These are phyloP conservation scores for Agrochola lota DNA, from an alignment of 2,888 invertebrate species.

Conservation along the genomic window DNA sequence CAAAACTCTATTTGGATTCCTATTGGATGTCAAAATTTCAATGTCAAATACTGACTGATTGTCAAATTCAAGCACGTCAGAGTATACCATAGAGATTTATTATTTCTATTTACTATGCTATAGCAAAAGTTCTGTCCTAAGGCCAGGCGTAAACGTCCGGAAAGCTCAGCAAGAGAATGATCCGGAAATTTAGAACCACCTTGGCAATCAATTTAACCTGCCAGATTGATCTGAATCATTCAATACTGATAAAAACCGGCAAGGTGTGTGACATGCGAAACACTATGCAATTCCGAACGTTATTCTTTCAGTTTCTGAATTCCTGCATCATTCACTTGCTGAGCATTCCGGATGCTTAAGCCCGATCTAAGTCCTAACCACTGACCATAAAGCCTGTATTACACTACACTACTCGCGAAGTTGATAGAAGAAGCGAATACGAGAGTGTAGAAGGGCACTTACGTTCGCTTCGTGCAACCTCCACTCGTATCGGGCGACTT, in stretches of 20 bases:
- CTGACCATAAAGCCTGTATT: no score
- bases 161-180: background rate
- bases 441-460: no score
- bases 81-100: constrained; percentile 43
- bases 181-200: background rate
- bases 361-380: background rate
- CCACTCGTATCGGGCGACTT: no score
- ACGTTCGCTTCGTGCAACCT: no score
- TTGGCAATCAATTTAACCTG: background rate
- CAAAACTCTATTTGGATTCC: constrained; percentile 80
- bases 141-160: background rate
- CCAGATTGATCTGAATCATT: background rate
- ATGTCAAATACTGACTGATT: constrained; percentile 54
- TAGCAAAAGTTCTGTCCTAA: background rate
- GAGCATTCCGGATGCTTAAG: background rate
- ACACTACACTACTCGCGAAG: no score
- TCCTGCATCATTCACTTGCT: background rate
- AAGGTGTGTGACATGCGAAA: background rate
- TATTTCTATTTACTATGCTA: constrained; percentile 7
- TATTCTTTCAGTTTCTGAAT: background rate
- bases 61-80: constrained; percentile 40
- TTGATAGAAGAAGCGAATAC: no score
- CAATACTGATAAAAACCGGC: background rate
- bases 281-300: background rate
- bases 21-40: constrained; percentile 72